Base-by-base conservation (phyloP, 2,888 invertebrate genomes). In the Tromatobia lineatoria region DNA sequence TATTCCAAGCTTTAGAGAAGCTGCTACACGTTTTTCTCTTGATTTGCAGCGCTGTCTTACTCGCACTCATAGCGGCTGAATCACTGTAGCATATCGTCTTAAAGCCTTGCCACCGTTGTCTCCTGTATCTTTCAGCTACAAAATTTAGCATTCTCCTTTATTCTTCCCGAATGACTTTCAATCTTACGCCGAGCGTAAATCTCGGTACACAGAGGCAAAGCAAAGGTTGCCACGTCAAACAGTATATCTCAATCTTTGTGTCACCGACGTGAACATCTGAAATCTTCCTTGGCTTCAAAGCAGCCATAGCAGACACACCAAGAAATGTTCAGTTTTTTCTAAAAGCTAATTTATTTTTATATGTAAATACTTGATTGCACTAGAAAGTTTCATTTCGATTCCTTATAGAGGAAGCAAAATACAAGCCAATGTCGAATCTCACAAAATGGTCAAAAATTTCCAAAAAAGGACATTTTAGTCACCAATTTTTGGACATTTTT, bases 151-250 rank as follows among this genome's bases (percentile, higher is more conserved):
- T 57, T 57, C 57, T 25, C 23, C 57, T 20, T 54, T 54, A n/a
- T n/a, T n/a, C 50, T 20, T 45, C 20, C 57, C 57, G 25, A 13
- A 57, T 57, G 57, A 57, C 23, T 57, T 57, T 57, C 57, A 57
- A 57, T 57, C 57, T 57, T 57, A 13, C 57, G 57, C 23, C 57
- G 57, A 57, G 57, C 57, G 25, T 23, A 57, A 25, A 57, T 25
- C 57, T 57, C 57, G 57, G 57, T 23, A 18, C 18, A 23, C 57
- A 25, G 25, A 15, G 57, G 25, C 25, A 25, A 57, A 57, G 57
- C 57, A 25, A 15, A 57, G 15, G 13, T 7, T 15, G 23, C 57
- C n/a, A 4, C 57, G 57, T 25, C 57, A 57, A 57, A 57, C 20
- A 54, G 23, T 54, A 54, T 54, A 23, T 3, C 23, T 54, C 57